Evolutionary conservation across 1,140 invertebrate species (phyloP), one percentile per base, ranked within the genome.

Genomic region (Apis laboriosa): DNA sequence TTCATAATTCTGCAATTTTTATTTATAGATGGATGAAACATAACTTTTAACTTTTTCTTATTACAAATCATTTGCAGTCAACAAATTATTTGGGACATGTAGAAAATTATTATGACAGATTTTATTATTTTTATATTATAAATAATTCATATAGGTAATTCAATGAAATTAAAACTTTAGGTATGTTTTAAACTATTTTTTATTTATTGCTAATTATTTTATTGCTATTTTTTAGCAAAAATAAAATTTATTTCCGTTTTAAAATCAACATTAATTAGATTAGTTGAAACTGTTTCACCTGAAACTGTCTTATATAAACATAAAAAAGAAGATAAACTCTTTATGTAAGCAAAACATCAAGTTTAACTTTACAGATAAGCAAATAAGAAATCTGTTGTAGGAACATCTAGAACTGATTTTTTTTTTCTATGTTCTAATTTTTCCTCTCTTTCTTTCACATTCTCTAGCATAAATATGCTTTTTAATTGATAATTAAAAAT

Each of bases 281-380:
- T n/a, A 84, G 67, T 24, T 74, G 68, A 67, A 61, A 34, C 4
- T 43, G 55, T 79, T 87, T 55, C 34, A 53, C 17, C 9, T 64
- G 43, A 51, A 55, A 24, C 9, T 43, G 28, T 15, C 55, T 87
- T 87, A 87, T 87, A 43, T 85, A 34, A 28, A 56, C 17, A 49
- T 17, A 17, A 87, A 78, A 77, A 78, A 77, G 61, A 87, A 74
- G 34, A 43, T 43, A 60, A 64, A 77, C 75, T 24, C 67, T 9
- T 28, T 86, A 76, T 84, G 78, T 84, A 34, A 24, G 19, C 28
- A 19, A 49, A 64, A 53, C 21, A 64, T 56, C 64, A 77, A 84
- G 60, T 34, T 28, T 60, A 79, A 58, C 34, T 66, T 87, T 64
- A 49, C 21, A 17, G 61, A 72, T 87, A 82, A 79, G 66, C 56